These are phyloP conservation scores for Pammene fasciana DNA, from an alignment of 2,888 invertebrate genomes.

Conservation along the genomic window DNA sequence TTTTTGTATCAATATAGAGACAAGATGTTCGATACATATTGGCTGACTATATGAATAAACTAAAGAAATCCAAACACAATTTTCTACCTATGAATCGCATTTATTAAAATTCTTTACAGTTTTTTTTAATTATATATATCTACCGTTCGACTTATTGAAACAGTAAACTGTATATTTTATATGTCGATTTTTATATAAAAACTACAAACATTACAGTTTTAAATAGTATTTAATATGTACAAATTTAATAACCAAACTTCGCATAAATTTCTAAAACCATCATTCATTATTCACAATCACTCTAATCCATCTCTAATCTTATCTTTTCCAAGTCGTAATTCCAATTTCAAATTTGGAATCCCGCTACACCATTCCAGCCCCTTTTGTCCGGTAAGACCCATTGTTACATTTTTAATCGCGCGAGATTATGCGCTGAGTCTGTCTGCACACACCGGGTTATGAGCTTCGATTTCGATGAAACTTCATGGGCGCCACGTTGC, in stretches of 20 bases:
- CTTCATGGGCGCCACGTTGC: slow-evolving; percentile 15
- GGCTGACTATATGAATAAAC: too few species aligned
- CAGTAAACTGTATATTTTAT: not conserved
- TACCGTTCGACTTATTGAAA: too few species aligned
- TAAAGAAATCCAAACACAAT: too few species aligned
- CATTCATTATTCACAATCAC: slow-evolving; percentile 3
- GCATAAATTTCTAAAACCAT: not conserved
- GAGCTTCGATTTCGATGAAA: slow-evolving; percentile 32
- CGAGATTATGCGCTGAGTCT: slow-evolving; percentile 36
- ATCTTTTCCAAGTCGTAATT: slow-evolving; percentile 8
- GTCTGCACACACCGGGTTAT: slow-evolving; percentile 38
- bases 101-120: too few species aligned
- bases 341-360: slow-evolving; percentile 24
- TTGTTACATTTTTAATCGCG: slow-evolving; percentile 43
- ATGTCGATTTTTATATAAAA: too few species aligned
- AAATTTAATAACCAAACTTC: too few species aligned
- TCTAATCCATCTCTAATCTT: slow-evolving; percentile 11
- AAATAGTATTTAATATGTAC: too few species aligned
- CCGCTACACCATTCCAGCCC: slow-evolving; percentile 16
- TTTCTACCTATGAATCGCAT: too few species aligned
- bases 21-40: too few species aligned
- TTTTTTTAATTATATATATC: too few species aligned
- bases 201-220: too few species aligned
- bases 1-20: too few species aligned
- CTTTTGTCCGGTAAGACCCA: slow-evolving; percentile 40